Conservation (phyloP, 2,113 vertebrate genomes). For the Gracilinanus agilis region DNA sequence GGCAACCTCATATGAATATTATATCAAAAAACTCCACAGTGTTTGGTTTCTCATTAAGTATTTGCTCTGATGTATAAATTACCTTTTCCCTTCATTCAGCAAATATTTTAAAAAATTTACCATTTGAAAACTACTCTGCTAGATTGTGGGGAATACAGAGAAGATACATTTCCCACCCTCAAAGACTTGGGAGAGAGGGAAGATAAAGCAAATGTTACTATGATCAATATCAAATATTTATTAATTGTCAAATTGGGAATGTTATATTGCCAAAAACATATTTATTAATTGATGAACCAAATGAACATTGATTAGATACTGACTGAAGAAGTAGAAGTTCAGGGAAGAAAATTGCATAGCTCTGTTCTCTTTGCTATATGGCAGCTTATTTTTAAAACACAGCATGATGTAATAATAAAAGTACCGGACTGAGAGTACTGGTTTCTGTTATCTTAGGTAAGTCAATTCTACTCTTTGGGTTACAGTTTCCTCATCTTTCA, state of each 20-base stretch:
- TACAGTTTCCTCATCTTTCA: too few relatives aligned
- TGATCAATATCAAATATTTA: background rate
- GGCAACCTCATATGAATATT: conserved; percentile 19
- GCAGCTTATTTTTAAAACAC: background rate
- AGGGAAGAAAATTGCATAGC: background rate
- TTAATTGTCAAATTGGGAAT: background rate
- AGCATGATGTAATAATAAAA: background rate
- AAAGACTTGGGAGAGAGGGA: background rate
- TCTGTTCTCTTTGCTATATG: background rate
- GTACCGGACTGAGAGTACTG: background rate
- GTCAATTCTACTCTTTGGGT: too few relatives aligned
- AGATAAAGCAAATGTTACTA: background rate
- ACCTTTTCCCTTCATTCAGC: too few relatives aligned
- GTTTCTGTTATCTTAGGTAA: background rate
- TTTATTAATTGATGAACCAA: background rate
- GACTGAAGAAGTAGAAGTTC: background rate
- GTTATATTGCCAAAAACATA: background rate
- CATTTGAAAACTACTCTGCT: background rate
- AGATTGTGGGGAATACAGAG: background rate
- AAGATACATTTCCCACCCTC: background rate
- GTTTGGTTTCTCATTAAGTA: background rate
- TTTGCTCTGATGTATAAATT: background rate
- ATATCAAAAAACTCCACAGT: background rate
- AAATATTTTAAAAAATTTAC: too few relatives aligned
- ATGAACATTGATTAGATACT: background rate